These are phyloP conservation scores for Cheilinus undulatus DNA, from an alignment of 2,113 vertebrate genomes.

Conservation along the genomic window DNA sequence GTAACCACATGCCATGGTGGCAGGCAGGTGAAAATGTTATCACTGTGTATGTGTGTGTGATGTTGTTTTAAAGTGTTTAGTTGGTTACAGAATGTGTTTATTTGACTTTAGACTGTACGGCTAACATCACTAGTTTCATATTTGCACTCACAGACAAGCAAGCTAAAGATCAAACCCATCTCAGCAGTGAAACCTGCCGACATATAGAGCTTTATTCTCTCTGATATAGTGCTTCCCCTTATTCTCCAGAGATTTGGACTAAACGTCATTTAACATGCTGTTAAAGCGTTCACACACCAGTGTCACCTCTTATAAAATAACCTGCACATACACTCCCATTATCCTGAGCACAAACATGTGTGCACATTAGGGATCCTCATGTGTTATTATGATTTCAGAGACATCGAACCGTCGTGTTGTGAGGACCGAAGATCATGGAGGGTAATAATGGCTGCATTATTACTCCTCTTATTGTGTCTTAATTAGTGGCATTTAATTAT, in stretches of 20 bases:
- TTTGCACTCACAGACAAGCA: neutral
- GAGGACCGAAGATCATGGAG: constrained; percentile 74
- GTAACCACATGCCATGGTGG: no score
- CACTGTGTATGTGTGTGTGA: no score
- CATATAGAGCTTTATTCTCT: neutral
- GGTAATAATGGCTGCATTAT: constrained; percentile 80
- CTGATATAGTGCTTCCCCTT: neutral
- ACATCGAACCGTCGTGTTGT: constrained; percentile 61
- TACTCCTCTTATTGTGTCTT: constrained; percentile 80
- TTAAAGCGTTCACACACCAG: constrained; percentile 42
- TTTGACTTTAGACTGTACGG: no score
- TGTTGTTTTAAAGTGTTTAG: no score
- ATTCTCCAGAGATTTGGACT: neutral
- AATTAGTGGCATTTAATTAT: constrained; percentile 82
- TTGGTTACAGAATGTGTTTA: no score
- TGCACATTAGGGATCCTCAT: constrained; percentile 61
- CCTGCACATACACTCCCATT: constrained; percentile 36
- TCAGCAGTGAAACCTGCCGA: neutral
- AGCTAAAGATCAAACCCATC: neutral
- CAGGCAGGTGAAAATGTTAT: no score
- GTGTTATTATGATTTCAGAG: constrained; percentile 72
- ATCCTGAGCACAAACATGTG: constrained; percentile 44
- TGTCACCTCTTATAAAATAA: constrained; percentile 14
- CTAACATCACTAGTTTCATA: constrained; percentile 4
- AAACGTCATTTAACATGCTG: constrained; percentile 13